Conservation (phyloP, 1,140 invertebrate species). For the Sarcophaga peregrina region DNA sequence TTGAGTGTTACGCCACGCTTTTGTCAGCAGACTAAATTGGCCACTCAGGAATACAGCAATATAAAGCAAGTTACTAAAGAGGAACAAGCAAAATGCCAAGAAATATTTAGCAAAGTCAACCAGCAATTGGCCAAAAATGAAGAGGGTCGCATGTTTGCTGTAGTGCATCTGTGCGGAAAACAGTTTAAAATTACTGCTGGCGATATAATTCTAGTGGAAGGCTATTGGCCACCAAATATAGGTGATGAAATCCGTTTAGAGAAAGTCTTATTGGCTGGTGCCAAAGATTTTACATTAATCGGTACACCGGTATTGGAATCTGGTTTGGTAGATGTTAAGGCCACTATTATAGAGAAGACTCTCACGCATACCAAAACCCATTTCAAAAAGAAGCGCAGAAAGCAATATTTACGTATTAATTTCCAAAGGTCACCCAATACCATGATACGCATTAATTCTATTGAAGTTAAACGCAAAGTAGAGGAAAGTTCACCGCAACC, state of each 20-base stretch:
- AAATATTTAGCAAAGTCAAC: conserved; percentile 71
- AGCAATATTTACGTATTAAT: conserved; percentile 81
- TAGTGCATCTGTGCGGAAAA: conserved; percentile 84
- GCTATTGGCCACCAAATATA: conserved; percentile 83
- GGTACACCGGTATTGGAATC: conserved; percentile 83
- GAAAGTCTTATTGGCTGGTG: conserved; percentile 86
- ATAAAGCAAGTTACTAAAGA: conserved; percentile 34
- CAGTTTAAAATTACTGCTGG: conserved; percentile 90
- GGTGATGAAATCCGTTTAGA: conserved; percentile 87
- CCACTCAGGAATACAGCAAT: conserved; percentile 37
- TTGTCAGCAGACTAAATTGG: conserved; percentile 54
- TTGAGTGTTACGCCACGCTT: conserved; percentile 54
- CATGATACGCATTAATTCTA: conserved; percentile 79
- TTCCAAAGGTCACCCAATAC: conserved; percentile 78
- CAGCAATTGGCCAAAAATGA: conserved; percentile 69
- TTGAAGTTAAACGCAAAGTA: conserved; percentile 68
- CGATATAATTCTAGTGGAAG: conserved; percentile 86
- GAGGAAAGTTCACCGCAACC: conserved; percentile 41
- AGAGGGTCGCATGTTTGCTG: conserved; percentile 84
- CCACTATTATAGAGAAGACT: conserved; percentile 91
- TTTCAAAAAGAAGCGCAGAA: conserved; percentile 80
- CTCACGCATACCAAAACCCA: conserved; percentile 84
- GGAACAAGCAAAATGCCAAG: conserved; percentile 58
- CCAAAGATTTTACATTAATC: conserved; percentile 86
- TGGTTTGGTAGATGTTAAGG: conserved; percentile 80